Evolutionary conservation across 2,113 vertebrate species (phyloP).

Genomic region (Artemisiospiza belli): DNA sequence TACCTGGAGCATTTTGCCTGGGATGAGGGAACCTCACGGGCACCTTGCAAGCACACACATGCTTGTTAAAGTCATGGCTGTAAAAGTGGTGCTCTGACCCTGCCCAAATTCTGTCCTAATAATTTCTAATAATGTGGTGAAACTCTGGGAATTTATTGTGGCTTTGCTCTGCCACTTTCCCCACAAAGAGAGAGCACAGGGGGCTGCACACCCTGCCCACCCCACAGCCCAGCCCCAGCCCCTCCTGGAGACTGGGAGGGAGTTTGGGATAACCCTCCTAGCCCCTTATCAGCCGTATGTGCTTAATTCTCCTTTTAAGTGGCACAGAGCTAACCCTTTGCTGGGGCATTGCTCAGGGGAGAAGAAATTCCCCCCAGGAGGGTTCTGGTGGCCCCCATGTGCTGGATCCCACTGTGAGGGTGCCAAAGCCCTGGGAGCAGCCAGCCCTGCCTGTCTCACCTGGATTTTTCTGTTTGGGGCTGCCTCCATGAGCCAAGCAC

Average conservation of each 20-base stretch:
- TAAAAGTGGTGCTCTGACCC: background rate
- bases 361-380: background rate
- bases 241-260: background rate
- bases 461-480: fast-evolving
- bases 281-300: background rate
- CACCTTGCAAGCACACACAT: background rate
- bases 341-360: background rate
- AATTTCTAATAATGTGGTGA: background rate
- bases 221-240: background rate
- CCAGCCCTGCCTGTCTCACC: fast-evolving
- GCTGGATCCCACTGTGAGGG: background rate
- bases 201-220: background rate
- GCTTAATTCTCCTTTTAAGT: background rate
- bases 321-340: background rate
- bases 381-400: fast-evolving
- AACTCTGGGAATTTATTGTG: fast-evolving
- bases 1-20: background rate
- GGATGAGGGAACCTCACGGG: background rate
- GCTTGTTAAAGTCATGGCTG: background rate
- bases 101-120: background rate
- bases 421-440: background rate
- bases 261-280: background rate
- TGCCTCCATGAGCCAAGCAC: background rate
- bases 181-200: fast-evolving
- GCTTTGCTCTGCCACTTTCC: background rate